Percentiles rank a stretch among this genome's conserved stretches.
These are phyloP conservation scores for Drosophila tripunctata DNA, from an alignment of 2,888 invertebrate species.

Conservation along the genomic window DNA sequence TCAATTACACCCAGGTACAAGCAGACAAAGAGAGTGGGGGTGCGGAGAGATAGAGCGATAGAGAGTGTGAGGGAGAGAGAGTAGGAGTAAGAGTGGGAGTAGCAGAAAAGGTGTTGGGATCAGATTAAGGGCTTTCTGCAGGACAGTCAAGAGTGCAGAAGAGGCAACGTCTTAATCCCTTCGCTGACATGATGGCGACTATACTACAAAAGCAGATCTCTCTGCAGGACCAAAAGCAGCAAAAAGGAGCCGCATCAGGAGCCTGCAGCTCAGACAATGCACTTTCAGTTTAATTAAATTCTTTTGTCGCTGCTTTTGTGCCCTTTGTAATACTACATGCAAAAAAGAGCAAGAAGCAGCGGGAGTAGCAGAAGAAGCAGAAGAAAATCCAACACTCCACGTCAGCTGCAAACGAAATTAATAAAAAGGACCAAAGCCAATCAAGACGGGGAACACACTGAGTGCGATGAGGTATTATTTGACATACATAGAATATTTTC, in stretches of 20 bases:
- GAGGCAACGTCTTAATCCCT: slow-evolving; percentile 64
- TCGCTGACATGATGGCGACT: slow-evolving; percentile 46
- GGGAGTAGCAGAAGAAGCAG: too few species aligned
- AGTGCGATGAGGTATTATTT: slow-evolving; percentile 1
- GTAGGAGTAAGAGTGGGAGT: background rate
- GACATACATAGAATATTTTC: slow-evolving; percentile 18
- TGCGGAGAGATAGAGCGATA: background rate
- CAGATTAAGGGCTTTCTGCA: slow-evolving; percentile 38
- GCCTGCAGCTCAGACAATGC: slow-evolving; percentile 51
- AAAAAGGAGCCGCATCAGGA: background rate
- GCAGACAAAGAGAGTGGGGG: too few species aligned
- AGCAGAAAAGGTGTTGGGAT: background rate
- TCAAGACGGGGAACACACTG: slow-evolving; percentile 11
- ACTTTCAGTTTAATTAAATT: slow-evolving; percentile 69
- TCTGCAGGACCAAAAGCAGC: background rate
- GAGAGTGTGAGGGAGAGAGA: background rate
- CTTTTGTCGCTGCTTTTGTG: slow-evolving; percentile 63
- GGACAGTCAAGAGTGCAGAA: slow-evolving; percentile 29
- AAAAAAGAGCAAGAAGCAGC: slow-evolving; percentile 33
- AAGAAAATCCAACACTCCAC: slow-evolving; percentile 43
- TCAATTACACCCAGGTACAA: slow-evolving; percentile 33
- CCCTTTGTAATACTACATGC: slow-evolving; percentile 61
- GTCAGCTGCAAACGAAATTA: slow-evolving; percentile 60
- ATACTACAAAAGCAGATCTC: too few species aligned
- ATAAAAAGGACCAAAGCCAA: slow-evolving; percentile 62